Conservation (phyloP, 2,113 vertebrate genomes). For the Gnathonemus echidnorhynchus region DNA sequence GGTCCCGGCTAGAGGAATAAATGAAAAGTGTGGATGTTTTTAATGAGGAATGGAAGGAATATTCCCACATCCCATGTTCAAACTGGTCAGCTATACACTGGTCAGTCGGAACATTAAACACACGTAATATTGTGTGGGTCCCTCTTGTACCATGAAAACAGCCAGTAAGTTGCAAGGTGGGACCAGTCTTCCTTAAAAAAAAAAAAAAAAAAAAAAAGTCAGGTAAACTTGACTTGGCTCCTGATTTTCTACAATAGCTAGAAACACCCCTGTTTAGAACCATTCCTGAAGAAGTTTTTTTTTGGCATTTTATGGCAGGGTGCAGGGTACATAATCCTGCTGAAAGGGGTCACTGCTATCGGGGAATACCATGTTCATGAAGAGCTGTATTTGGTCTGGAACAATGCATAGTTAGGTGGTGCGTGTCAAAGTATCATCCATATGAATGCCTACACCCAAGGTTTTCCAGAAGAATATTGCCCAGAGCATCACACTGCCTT, state of each 20-base stretch:
- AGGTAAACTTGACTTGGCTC: too few relatives aligned
- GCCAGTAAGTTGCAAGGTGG: background rate
- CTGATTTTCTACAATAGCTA: too few relatives aligned
- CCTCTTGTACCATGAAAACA: background rate
- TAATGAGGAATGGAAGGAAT: background rate
- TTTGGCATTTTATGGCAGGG: too few relatives aligned
- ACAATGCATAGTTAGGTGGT: too few relatives aligned
- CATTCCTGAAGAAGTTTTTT: background rate
- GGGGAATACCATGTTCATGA: background rate
- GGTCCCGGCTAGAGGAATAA: background rate
- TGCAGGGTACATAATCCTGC: background rate
- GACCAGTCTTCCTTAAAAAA: background rate
- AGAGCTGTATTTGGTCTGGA: too few relatives aligned
- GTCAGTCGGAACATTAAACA: background rate
- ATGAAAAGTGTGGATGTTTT: background rate
- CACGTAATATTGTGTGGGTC: background rate
- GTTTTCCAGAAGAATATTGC: too few relatives aligned
- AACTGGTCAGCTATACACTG: background rate
- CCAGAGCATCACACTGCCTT: too few relatives aligned
- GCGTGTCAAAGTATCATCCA: too few relatives aligned
- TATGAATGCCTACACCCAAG: too few relatives aligned
- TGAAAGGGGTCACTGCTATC: background rate
- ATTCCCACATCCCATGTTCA: background rate
- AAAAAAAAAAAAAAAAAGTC: too few relatives aligned
- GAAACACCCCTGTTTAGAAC: background rate